Evolutionary conservation across 2,113 vertebrate species (phyloP).

Genomic region (Cinclus mexicanus): DNA sequence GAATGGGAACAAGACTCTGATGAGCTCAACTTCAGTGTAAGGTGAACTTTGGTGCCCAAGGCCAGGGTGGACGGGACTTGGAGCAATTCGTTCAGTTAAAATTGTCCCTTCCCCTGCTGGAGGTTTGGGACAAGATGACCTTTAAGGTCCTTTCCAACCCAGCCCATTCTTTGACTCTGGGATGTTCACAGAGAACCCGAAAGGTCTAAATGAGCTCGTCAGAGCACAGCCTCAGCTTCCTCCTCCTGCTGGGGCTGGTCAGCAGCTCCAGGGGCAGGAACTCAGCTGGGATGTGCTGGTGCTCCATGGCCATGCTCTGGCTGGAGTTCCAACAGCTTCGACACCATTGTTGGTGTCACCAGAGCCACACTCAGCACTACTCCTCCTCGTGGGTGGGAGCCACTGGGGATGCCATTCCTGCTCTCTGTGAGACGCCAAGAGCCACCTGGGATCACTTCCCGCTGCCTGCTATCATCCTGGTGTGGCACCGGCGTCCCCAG

Average conservation of each 20-base stretch:
- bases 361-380: neutral
- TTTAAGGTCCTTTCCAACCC: neutral
- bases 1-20: accelerated
- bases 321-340: neutral
- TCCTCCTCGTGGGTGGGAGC: accelerated
- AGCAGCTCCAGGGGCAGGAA: neutral
- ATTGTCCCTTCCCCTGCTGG: neutral
- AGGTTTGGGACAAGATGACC: neutral
- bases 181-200: neutral
- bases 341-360: accelerated
- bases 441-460: neutral
- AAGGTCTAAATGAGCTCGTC: neutral
- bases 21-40: neutral
- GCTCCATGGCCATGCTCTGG: accelerated
- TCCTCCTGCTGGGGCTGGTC: neutral
- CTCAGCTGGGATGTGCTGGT: accelerated
- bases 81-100: neutral
- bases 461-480: accelerated
- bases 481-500: accelerated
- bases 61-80: neutral
- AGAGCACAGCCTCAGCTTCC: neutral
- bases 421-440: accelerated
- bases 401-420: neutral
- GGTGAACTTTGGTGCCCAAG: neutral
- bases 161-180: neutral